phyloP scores from a whole-genome alignment of 2,113 vertebrate genomes.

The Hystrix brachyura region DNA sequence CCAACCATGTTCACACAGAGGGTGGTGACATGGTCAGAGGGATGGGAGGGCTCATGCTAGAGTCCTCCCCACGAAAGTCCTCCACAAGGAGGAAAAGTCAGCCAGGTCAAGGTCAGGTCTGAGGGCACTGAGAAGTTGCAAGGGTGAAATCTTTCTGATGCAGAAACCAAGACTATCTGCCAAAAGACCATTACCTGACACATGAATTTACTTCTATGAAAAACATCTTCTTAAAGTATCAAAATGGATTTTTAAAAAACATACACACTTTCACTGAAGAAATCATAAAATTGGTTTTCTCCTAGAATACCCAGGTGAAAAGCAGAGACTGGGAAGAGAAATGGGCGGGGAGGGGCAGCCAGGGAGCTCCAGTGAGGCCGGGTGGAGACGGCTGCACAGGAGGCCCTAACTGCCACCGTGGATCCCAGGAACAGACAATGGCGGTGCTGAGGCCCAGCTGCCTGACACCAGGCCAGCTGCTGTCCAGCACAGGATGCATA shows the following conservation, averaged over 20 bases:
- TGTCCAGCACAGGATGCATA: not conserved
- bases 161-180: not conserved
- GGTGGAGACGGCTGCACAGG: rapidly evolving
- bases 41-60: too few species aligned
- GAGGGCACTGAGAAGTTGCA: not conserved
- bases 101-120: not conserved
- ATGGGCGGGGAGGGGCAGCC: rapidly evolving
- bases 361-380: rapidly evolving
- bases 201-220: not conserved
- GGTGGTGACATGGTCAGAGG: not conserved
- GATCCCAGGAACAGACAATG: not conserved
- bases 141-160: not conserved
- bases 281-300: conserved; percentile 10
- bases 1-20: rapidly evolving
- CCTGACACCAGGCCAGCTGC: rapidly evolving
- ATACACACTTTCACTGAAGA: not conserved
- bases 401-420: rapidly evolving
- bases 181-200: not conserved
- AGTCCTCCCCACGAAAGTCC: too few species aligned
- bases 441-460: rapidly evolving
- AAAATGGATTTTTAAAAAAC: not conserved
- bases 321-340: not conserved
- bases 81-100: not conserved
- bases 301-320: not conserved
- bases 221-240: not conserved